Percentiles rank a stretch among this genome's conserved stretches.
These are phyloP conservation scores for Melanostoma mellinum DNA, from an alignment of 2,888 invertebrate species.

Conservation along the genomic window DNA sequence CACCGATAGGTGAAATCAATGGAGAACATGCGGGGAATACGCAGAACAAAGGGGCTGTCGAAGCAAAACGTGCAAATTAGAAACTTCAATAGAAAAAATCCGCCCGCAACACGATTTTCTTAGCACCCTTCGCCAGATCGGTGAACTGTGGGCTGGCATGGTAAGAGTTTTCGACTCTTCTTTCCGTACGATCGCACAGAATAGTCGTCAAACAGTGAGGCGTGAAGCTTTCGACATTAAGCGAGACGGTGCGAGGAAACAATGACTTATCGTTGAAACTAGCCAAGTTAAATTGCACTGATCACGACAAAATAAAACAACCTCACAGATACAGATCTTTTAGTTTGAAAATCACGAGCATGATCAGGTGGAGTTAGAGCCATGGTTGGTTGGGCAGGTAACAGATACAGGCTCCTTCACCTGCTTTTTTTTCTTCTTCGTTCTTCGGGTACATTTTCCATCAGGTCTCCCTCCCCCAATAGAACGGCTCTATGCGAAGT, in stretches of 20 bases:
- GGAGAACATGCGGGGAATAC: conserved; percentile 36
- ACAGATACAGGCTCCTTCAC: conserved; percentile 1
- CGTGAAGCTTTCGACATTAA: conserved; percentile 34
- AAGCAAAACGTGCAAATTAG: conserved; percentile 55
- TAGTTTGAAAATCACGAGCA: conserved; percentile 66
- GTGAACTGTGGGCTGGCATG: conserved; percentile 2
- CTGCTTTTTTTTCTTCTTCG: background rate
- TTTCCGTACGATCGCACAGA: conserved; percentile 9
- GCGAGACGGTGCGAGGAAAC: conserved; percentile 22
- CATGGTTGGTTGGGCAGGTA: conserved; percentile 49
- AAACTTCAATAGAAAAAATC: conserved; percentile 50
- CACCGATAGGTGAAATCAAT: conserved; percentile 27
- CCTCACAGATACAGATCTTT: conserved; percentile 49
- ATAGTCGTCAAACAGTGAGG: conserved; percentile 26
- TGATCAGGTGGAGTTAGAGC: conserved; percentile 55
- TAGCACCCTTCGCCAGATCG: conserved; percentile 51
- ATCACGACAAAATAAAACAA: conserved; percentile 54
- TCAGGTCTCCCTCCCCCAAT: conserved; percentile 32
- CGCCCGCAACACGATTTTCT: conserved; percentile 65
- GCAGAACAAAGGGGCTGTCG: background rate
- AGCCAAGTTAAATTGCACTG: conserved; percentile 27
- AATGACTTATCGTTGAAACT: conserved; percentile 32
- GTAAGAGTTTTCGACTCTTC: background rate
- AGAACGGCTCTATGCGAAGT: conserved; percentile 33
- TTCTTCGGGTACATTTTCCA: conserved; percentile 23